phyloP scores from a whole-genome alignment of 2,797 vertebrate genomes.

The Cossypha heuglini region DNA sequence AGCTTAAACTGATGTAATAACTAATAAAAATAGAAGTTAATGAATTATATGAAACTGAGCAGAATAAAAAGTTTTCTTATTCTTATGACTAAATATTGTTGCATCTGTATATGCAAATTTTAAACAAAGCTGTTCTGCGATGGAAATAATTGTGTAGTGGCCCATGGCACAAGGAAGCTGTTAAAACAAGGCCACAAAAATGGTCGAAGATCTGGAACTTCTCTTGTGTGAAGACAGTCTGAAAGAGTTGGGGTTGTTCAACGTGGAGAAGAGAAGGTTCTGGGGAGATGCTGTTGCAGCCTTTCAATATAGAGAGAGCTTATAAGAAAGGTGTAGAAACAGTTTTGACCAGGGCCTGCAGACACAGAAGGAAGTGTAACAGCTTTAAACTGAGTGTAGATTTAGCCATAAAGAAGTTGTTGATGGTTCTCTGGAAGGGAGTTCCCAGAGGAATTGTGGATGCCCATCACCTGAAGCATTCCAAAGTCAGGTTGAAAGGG shows the following conservation, averaged over 20 bases:
- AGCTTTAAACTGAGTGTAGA: background rate
- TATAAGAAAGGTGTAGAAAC: background rate
- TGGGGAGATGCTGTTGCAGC: background rate
- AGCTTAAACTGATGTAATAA: background rate
- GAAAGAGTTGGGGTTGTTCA: background rate
- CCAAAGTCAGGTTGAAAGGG: background rate
- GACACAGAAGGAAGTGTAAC: background rate
- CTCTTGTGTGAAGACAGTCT: background rate
- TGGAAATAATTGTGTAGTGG: background rate
- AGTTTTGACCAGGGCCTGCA: background rate
- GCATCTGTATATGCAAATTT: background rate
- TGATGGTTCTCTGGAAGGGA: background rate
- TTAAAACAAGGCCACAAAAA: background rate
- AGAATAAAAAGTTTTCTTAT: background rate
- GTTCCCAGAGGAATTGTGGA: background rate
- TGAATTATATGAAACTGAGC: background rate
- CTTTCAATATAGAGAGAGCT: background rate
- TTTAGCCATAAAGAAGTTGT: background rate
- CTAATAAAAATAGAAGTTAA: background rate
- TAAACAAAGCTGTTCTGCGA: background rate
- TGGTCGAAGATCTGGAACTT: background rate
- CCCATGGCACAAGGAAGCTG: background rate
- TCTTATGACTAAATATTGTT: background rate
- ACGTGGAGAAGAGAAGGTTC: background rate
- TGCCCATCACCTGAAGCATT: accelerated